Evolutionary conservation across 2,888 invertebrate genomes (phyloP).

Genomic region (Leucoptera coffeella): DNA sequence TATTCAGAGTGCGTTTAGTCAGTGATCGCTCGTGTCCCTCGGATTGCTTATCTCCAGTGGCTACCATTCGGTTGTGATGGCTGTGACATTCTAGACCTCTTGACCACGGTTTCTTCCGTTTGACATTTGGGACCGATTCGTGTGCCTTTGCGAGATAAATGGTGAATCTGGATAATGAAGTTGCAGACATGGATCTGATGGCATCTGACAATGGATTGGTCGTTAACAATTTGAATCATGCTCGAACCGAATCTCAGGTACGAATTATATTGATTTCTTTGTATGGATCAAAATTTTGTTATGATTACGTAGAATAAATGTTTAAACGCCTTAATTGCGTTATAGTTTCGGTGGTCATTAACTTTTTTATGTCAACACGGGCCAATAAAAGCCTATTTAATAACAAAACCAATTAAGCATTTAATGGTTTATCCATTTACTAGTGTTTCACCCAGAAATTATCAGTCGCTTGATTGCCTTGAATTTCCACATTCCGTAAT

Average conservation of each 20-base stretch:
- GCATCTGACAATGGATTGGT: constrained; percentile 40
- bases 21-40: constrained; percentile 15
- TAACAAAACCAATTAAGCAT: too few species aligned
- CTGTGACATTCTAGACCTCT: constrained; percentile 2
- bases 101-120: background rate
- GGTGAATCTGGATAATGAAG: constrained; percentile 23
- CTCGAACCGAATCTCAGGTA: constrained; percentile 48
- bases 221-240: constrained; percentile 47
- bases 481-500: too few species aligned
- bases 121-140: constrained; percentile 16
- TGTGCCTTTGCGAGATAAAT: constrained; percentile 12
- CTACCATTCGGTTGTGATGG: constrained; percentile 5
- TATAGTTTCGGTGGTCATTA: too few species aligned
- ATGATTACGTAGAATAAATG: too few species aligned
- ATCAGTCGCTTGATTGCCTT: too few species aligned
- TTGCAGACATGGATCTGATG: constrained; percentile 37
- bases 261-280: too few species aligned
- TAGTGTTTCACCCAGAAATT: too few species aligned
- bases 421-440: too few species aligned
- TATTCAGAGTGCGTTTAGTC: constrained; percentile 13
- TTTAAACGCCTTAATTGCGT: too few species aligned
- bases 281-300: too few species aligned
- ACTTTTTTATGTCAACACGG: too few species aligned
- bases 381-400: too few species aligned
- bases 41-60: constrained; percentile 16